These are phyloP conservation scores for Brachionus plicatilis DNA, from an alignment of 1,140 invertebrate genomes.

Conservation along the genomic window DNA sequence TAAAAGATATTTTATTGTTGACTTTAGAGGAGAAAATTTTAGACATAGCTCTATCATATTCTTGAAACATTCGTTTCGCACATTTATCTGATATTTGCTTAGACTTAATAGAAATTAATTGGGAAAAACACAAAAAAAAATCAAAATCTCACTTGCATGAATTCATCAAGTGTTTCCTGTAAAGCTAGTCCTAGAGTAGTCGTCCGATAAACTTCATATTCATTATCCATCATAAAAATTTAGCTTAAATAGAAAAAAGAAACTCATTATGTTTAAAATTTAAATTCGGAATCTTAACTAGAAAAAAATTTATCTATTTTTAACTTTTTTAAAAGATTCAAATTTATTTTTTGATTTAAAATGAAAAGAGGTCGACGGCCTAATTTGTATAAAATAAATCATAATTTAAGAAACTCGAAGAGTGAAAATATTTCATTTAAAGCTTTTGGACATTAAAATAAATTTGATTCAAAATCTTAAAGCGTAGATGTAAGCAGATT, in stretches of 20 bases:
- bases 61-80: neutral
- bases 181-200: slow-evolving; percentile 9
- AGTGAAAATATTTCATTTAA: neutral
- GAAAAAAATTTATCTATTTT: too few relatives aligned
- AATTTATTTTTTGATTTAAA: neutral
- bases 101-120: neutral
- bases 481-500: neutral
- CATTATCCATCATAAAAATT: neutral
- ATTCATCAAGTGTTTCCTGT: slow-evolving; percentile 21
- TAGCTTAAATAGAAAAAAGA: neutral
- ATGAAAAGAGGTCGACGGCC: neutral
- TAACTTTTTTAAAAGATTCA: neutral
- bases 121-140: neutral
- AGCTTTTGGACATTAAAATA: neutral
- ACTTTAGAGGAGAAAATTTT: neutral
- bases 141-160: neutral
- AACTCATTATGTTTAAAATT: neutral
- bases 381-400: neutral
- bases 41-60: slow-evolving; percentile 14
- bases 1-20: neutral
- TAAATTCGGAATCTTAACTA: neutral
- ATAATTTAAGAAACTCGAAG: neutral
- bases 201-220: slow-evolving; percentile 20
- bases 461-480: neutral
- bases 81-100: neutral